Conservation (phyloP, 2,797 vertebrate genomes). For the Mormyrus proboscirostris region DNA sequence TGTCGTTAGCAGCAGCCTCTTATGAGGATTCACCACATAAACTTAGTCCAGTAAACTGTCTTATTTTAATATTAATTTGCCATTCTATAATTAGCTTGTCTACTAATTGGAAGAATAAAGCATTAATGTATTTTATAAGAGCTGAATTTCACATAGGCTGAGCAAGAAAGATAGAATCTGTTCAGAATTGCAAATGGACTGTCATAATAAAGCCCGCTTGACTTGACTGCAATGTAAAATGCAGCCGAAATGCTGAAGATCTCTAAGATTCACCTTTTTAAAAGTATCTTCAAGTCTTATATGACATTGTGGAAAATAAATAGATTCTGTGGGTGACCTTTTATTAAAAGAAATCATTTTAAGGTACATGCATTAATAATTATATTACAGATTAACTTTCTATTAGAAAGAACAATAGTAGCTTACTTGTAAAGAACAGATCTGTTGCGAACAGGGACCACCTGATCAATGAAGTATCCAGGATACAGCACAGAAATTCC, state of each 20-base stretch:
- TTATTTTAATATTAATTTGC: conserved; percentile 5
- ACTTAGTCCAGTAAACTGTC: not conserved
- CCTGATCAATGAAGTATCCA: conserved; percentile 80
- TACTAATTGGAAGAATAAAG: conserved; percentile 36
- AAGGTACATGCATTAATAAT: not conserved
- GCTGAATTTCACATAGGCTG: conserved; percentile 21
- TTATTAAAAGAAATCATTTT: not conserved
- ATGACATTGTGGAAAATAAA: conserved; percentile 9
- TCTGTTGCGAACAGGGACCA: conserved; percentile 79
- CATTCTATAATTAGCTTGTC: conserved; percentile 20
- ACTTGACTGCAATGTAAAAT: conserved; percentile 2
- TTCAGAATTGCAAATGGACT: conserved; percentile 25
- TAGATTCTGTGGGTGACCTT: conserved; percentile 12
- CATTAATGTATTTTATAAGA: conserved; percentile 41
- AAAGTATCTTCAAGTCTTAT: conserved; percentile 26
- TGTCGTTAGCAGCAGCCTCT: not conserved
- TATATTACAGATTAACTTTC: not conserved
- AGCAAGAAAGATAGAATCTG: conserved; percentile 25
- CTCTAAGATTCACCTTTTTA: not conserved
- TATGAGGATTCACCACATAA: not conserved
- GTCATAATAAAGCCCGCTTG: not conserved
- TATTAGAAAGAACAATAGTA: not conserved
- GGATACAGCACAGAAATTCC: conserved; percentile 88
- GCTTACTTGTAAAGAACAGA: conserved; percentile 95
- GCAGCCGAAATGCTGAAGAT: conserved; percentile 28